Evolutionary conservation across 92 coral and sea anemone species (phyloP).

Genomic region (Porites lobata): DNA sequence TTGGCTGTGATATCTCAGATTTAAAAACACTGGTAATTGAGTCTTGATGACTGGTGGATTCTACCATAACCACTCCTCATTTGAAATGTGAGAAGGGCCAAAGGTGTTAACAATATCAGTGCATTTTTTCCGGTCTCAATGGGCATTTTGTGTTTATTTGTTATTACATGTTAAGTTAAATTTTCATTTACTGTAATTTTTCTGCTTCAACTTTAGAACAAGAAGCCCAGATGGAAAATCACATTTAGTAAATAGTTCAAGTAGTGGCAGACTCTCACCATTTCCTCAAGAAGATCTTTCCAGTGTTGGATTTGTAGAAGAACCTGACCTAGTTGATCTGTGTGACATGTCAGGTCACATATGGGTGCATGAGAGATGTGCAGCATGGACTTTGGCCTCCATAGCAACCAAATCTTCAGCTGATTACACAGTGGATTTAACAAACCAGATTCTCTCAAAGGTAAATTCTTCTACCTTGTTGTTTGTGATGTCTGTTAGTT

Average conservation of each 20-base stretch:
- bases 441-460: slow-evolving; percentile 83
- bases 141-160: no score
- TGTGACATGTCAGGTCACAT: slow-evolving; percentile 86
- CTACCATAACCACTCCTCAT: no score
- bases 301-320: slow-evolving; percentile 81
- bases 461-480: slow-evolving; percentile 22
- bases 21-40: no score
- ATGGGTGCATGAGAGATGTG: slow-evolving; percentile 99
- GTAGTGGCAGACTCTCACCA: slow-evolving; percentile 25
- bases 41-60: no score
- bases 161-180: no score
- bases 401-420: slow-evolving; percentile 73
- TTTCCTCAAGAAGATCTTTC: slow-evolving; percentile 58
- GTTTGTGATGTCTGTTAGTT: neutral
- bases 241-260: slow-evolving; percentile 3
- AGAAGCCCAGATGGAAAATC: slow-evolving; percentile 34
- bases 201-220: neutral
- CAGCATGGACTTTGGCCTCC: slow-evolving; percentile 96
- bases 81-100: no score
- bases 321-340: slow-evolving; percentile 78
- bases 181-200: neutral
- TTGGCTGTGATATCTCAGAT: no score
- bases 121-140: no score
- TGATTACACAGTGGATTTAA: slow-evolving; percentile 74
- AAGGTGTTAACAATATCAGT: no score